Percentiles rank a stretch among this genome's conserved stretches.
Conservation (phyloP, 2,797 vertebrate species). For the Acanthis flammea region DNA sequence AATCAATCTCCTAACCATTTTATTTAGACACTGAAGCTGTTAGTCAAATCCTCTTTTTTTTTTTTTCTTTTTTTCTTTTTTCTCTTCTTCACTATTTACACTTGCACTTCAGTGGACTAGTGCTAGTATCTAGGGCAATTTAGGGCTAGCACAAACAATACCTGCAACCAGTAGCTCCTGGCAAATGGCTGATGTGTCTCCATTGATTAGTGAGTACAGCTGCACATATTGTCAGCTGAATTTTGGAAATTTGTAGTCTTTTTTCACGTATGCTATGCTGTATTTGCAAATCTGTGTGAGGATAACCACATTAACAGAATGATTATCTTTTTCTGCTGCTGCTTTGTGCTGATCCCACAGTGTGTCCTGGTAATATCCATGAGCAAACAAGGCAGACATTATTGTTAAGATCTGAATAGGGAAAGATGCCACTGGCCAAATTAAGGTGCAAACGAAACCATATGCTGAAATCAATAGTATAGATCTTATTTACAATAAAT, state of each 20-base stretch:
- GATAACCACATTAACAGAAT: not conserved
- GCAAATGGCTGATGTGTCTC: not conserved
- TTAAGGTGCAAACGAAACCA: not conserved
- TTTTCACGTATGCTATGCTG: fast-evolving
- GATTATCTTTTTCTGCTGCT: not conserved
- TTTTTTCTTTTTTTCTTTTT: not conserved
- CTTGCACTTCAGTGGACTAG: not conserved
- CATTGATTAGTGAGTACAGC: not conserved
- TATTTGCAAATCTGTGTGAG: not conserved
- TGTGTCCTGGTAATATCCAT: not conserved
- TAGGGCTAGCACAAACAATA: not conserved
- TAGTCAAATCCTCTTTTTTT: not conserved
- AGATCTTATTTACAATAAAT: not conserved
- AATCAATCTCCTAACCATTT: not conserved
- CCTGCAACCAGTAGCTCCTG: not conserved
- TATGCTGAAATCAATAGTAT: not conserved
- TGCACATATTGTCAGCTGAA: not conserved
- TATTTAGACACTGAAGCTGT: not conserved
- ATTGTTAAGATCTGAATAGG: not conserved
- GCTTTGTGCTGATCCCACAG: not conserved
- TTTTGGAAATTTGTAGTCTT: not conserved
- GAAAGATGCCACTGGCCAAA: not conserved
- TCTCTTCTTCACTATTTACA: not conserved
- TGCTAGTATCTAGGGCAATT: not conserved
- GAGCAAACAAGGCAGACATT: not conserved